phyloP scores from a whole-genome alignment of 2,888 invertebrate genomes.

The Vanessa cardui region DNA sequence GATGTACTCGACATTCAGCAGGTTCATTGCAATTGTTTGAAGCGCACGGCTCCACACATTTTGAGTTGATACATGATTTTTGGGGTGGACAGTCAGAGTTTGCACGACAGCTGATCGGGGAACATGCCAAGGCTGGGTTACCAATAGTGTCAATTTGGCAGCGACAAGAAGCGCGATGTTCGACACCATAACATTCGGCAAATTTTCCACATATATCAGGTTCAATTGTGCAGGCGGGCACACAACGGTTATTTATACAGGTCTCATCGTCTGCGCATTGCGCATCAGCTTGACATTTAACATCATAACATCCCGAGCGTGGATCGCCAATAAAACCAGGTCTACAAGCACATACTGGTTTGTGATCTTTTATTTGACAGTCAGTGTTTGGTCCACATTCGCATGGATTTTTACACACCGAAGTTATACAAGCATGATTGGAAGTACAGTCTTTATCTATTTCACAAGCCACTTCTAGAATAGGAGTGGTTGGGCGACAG shows the following conservation, averaged over 20 bases:
- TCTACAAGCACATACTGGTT: constrained; percentile 93
- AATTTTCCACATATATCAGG: constrained; percentile 88
- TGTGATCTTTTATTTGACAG: constrained; percentile 92
- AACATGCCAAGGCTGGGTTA: constrained; percentile 90
- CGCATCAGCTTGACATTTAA: constrained; percentile 87
- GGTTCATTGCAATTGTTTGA: constrained; percentile 87
- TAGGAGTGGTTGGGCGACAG: constrained; percentile 88
- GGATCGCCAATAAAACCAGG: constrained; percentile 93
- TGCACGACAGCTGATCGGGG: constrained; percentile 90
- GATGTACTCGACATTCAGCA: constrained; percentile 89
- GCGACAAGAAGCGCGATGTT: constrained; percentile 92
- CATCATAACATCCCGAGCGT: constrained; percentile 89
- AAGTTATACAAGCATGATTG: constrained; percentile 90
- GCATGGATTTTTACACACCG: constrained; percentile 92
- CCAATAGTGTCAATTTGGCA: constrained; percentile 92
- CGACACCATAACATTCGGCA: constrained; percentile 90
- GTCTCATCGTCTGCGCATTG: constrained; percentile 92
- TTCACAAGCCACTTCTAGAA: constrained; percentile 86
- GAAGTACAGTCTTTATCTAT: constrained; percentile 90
- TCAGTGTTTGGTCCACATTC: constrained; percentile 93
- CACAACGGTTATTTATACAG: constrained; percentile 92
- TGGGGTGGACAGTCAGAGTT: constrained; percentile 91
- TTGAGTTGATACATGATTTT: constrained; percentile 90
- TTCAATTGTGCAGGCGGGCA: constrained; percentile 89
- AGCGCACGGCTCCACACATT: constrained; percentile 90